Conservation (phyloP, 2,113 vertebrate genomes). For the Pelvicachromis taeniatus region DNA sequence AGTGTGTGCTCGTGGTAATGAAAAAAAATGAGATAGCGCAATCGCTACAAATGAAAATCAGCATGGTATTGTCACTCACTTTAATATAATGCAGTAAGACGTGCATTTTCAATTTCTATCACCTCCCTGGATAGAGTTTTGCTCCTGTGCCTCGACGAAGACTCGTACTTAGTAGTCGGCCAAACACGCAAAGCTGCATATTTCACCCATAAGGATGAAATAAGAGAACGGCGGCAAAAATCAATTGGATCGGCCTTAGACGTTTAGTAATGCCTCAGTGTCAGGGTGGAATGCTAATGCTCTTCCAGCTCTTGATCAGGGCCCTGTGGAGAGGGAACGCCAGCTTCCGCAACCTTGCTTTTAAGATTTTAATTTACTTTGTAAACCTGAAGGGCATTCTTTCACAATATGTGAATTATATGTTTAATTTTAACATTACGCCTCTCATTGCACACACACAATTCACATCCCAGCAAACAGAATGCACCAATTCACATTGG, state of each 20-base stretch:
- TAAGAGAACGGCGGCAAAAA: conserved; percentile 23
- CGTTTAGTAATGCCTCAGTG: background rate
- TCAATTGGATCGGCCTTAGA: conserved; percentile 38
- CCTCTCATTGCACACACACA: background rate
- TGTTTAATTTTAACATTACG: background rate
- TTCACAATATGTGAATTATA: background rate
- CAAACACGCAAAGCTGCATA: conserved; percentile 3
- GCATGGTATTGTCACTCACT: conserved; percentile 33
- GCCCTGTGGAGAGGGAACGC: background rate
- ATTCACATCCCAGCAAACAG: background rate
- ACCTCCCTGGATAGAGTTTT: background rate
- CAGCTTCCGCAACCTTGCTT: background rate
- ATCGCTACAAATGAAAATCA: conserved; percentile 30
- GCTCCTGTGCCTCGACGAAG: background rate
- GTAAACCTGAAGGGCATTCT: background rate
- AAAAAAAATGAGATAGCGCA: background rate
- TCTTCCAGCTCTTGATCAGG: conserved; percentile 22
- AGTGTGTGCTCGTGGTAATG: background rate
- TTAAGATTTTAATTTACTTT: background rate
- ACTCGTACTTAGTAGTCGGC: background rate
- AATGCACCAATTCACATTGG: background rate
- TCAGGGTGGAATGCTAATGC: conserved; percentile 45
- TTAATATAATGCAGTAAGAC: background rate
- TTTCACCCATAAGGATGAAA: conserved; percentile 22
- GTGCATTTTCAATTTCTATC: conserved; percentile 26